Evolutionary conservation across 1,140 invertebrate genomes (phyloP).

Genomic region (Drosophila tristis): DNA sequence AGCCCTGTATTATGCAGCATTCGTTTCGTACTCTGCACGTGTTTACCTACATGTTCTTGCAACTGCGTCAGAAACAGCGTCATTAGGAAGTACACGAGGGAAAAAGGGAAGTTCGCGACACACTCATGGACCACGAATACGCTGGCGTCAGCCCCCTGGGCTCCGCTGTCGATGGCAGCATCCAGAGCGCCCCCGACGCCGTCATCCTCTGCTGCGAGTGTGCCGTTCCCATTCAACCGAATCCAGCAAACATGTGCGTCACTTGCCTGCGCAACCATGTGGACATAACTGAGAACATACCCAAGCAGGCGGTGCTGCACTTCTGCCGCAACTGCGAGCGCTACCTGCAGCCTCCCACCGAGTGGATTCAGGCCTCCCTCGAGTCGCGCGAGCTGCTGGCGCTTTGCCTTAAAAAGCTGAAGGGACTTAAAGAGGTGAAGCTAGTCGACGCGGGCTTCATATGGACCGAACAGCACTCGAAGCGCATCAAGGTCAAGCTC

Average conservation of each 20-base stretch:
- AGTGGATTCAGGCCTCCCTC: slow-evolving; percentile 94
- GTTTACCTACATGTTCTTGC: slow-evolving; percentile 48
- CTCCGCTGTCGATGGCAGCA: slow-evolving; percentile 13
- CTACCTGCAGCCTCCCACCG: slow-evolving; percentile 96
- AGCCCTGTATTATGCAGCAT: background rate
- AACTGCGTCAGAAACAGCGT: slow-evolving; percentile 18
- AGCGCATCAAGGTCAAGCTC: slow-evolving; percentile 97
- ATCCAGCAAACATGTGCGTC: slow-evolving; percentile 99
- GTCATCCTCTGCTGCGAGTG: slow-evolving; percentile 90
- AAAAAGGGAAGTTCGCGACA: background rate
- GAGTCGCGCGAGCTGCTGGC: slow-evolving; percentile 97
- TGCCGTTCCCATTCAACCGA: slow-evolving; percentile 93
- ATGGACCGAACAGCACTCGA: slow-evolving; percentile 99
- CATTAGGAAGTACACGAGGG: slow-evolving; percentile 22
- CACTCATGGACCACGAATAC: slow-evolving; percentile 58
- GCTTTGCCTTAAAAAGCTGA: slow-evolving; percentile 97
- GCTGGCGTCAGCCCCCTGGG: slow-evolving; percentile 45
- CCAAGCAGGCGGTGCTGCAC: slow-evolving; percentile 95
- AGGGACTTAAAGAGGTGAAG: slow-evolving; percentile 95
- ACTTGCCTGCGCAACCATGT: slow-evolving; percentile 95
- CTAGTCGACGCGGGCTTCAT: slow-evolving; percentile 98
- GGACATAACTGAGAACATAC: slow-evolving; percentile 98
- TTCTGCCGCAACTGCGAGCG: slow-evolving; percentile 97
- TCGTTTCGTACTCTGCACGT: slow-evolving; percentile 44
- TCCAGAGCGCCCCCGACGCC: slow-evolving; percentile 16